A percentile compares a stretch with the other conserved stretches of the same genome.
phyloP scores from a whole-genome alignment of 2,888 invertebrate species.

The Clepsis dumicolana region DNA sequence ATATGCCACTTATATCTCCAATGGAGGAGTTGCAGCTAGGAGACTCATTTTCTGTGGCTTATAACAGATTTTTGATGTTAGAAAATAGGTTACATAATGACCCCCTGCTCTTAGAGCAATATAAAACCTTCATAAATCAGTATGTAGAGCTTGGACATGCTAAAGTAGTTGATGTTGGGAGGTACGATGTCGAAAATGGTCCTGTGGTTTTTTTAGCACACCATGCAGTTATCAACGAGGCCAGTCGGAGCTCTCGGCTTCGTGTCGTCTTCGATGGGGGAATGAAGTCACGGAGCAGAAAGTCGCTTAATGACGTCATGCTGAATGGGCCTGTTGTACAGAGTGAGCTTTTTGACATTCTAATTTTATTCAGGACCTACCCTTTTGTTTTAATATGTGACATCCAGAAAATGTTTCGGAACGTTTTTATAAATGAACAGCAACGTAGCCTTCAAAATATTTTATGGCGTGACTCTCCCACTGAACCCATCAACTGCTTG shows the following conservation, averaged over 20 bases:
- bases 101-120: constrained; percentile 5
- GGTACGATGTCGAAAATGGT: constrained; percentile 18
- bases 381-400: too few species aligned
- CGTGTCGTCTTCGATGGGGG: too few species aligned
- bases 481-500: constrained; percentile 22
- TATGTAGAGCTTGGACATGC: constrained; percentile 20
- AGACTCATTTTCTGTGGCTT: constrained; percentile 11
- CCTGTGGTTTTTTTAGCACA: too few species aligned
- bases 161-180: constrained; percentile 2
- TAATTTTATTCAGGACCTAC: constrained; percentile 22
- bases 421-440: background rate
- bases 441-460: constrained; percentile 13
- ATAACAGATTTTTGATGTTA: constrained; percentile 12
- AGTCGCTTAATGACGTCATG: constrained; percentile 30
- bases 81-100: constrained; percentile 9
- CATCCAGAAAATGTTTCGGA: constrained; percentile 12
- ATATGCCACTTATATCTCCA: constrained; percentile 27
- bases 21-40: constrained; percentile 37
- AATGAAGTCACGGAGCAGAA: too few species aligned
- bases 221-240: too few species aligned
- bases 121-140: constrained; percentile 20
- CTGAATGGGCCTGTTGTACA: constrained; percentile 34
- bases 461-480: background rate
- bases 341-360: constrained; percentile 29
- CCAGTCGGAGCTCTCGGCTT: too few species aligned